These are phyloP conservation scores for Strix aluco DNA, from an alignment of 2,113 vertebrate genomes.

Conservation along the genomic window DNA sequence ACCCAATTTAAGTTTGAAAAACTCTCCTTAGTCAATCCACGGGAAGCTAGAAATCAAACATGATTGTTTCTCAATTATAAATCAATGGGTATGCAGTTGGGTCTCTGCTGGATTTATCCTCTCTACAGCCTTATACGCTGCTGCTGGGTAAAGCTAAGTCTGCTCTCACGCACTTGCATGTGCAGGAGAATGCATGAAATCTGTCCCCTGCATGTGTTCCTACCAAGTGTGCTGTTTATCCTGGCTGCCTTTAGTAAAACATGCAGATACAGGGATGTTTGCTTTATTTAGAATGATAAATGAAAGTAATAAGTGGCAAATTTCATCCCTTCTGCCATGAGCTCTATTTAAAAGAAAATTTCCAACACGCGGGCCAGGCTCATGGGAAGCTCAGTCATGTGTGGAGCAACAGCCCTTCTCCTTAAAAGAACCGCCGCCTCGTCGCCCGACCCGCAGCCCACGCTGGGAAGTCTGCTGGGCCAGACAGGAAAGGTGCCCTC, in stretches of 20 bases:
- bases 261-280: constrained; percentile 1
- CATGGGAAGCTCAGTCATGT: background rate
- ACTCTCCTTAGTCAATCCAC: background rate
- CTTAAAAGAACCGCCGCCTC: background rate
- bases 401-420: background rate
- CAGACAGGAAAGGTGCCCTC: background rate
- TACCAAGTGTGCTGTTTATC: background rate
- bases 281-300: constrained; percentile 42
- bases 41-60: background rate
- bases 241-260: background rate
- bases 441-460: rapidly evolving
- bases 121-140: background rate
- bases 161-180: background rate
- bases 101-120: background rate
- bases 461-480: background rate
- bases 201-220: background rate
- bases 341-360: constrained; percentile 46
- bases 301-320: constrained; percentile 32
- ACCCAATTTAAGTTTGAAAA: background rate
- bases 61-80: background rate
- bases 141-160: background rate
- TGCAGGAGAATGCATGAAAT: background rate
- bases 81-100: background rate
- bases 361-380: background rate
- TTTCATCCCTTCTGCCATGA: constrained; percentile 19